Conservation (phyloP, 2,113 vertebrate genomes). For the Cygnus atratus region DNA sequence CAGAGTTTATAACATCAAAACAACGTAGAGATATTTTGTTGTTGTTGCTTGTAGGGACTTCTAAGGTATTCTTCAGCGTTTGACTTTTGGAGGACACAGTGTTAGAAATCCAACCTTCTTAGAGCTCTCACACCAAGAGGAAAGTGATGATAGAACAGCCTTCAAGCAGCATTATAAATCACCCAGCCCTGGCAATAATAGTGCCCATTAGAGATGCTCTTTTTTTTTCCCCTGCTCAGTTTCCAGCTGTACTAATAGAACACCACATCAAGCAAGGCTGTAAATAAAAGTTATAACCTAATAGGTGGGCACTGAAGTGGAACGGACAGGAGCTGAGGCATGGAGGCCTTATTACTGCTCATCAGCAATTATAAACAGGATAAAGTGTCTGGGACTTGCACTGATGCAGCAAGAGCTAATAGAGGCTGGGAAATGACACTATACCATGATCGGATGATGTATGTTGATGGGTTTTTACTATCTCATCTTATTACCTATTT, state of each 20-base stretch:
- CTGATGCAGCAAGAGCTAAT: conserved; percentile 67
- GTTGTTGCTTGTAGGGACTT: background rate
- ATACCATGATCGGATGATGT: conserved; percentile 66
- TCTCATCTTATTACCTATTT: conserved; percentile 69
- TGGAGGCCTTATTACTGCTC: conserved; percentile 79
- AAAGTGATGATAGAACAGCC: conserved; percentile 38
- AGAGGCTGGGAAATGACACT: conserved; percentile 63
- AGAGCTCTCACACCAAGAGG: conserved; percentile 1
- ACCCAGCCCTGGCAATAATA: conserved; percentile 57
- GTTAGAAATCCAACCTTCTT: conserved; percentile 51
- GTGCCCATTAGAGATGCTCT: conserved; percentile 68
- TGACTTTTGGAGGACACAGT: conserved; percentile 52
- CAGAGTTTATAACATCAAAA: background rate
- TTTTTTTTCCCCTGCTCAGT: conserved; percentile 12
- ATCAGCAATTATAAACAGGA: conserved; percentile 84
- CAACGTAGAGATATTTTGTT: conserved; percentile 4
- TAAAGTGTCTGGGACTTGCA: conserved; percentile 73
- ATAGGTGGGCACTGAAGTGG: conserved; percentile 76
- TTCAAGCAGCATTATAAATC: conserved; percentile 64
- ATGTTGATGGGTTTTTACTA: conserved; percentile 76
- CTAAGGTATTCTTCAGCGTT: conserved; percentile 26
- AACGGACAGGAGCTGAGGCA: conserved; percentile 74
- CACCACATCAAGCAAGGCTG: conserved; percentile 74
- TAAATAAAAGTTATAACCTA: conserved; percentile 86
- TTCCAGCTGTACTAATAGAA: conserved; percentile 77